Percentiles rank a stretch among this genome's conserved stretches.
phyloP scores from a whole-genome alignment of 1,140 invertebrate genomes.

The Psix sp. region DNA sequence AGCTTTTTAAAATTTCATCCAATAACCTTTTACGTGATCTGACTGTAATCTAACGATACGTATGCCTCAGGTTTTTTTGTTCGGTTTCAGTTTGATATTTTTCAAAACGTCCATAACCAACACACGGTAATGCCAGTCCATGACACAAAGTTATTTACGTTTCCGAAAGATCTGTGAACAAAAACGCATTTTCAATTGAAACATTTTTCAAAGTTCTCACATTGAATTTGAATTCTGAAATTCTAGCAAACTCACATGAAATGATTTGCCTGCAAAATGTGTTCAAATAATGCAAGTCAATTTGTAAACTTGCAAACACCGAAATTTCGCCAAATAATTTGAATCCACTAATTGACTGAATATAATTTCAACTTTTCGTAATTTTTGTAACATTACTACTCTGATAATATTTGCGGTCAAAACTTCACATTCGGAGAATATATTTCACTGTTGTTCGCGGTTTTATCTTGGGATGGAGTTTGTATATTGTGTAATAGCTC shows the following conservation, averaged over 20 bases:
- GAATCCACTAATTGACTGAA: too few species aligned
- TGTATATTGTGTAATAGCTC: slow-evolving; percentile 28
- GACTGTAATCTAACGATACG: slow-evolving; percentile 36
- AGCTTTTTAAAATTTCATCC: slow-evolving; percentile 43
- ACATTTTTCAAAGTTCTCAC: too few species aligned
- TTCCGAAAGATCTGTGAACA: slow-evolving; percentile 1
- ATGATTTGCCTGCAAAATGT: too few species aligned
- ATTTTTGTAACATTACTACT: too few species aligned
- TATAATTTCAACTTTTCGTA: too few species aligned
- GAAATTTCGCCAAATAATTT: too few species aligned
- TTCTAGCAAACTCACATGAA: too few species aligned
- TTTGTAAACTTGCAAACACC: too few species aligned
- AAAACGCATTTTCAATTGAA: too few species aligned
- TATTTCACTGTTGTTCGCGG: slow-evolving; percentile 30
- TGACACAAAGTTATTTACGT: slow-evolving; percentile 5
- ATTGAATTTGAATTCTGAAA: too few species aligned
- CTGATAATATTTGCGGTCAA: slow-evolving; percentile 33
- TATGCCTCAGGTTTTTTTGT: slow-evolving; percentile 28
- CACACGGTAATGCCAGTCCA: background rate
- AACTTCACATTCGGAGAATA: slow-evolving; percentile 16
- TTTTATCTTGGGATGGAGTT: slow-evolving; percentile 46
- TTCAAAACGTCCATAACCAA: slow-evolving; percentile 22
- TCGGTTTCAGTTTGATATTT: slow-evolving; percentile 26
- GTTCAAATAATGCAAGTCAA: too few species aligned
- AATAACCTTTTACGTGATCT: slow-evolving; percentile 47